Percentiles rank a stretch among this genome's conserved stretches.
These are phyloP conservation scores for Aegotheles bennettii DNA, from an alignment of 2,113 vertebrate species.

Conservation along the genomic window DNA sequence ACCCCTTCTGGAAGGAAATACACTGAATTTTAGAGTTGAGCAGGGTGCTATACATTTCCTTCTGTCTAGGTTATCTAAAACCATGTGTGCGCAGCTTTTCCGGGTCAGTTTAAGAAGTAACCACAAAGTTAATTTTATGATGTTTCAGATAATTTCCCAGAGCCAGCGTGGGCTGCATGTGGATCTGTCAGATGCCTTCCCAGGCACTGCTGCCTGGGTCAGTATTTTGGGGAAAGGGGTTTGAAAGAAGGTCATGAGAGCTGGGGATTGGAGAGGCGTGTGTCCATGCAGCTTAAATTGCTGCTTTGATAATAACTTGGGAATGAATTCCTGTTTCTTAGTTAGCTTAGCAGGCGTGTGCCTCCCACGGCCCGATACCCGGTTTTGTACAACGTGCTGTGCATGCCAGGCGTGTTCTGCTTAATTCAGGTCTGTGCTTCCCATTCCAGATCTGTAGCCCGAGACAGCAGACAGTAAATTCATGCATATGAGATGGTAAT, in stretches of 20 bases:
- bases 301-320: neutral
- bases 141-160: neutral
- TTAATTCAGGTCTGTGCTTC: neutral
- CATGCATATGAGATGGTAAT: neutral
- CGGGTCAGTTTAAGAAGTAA: neutral
- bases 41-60: neutral
- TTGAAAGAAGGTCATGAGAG: neutral
- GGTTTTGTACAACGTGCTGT: fast-evolving
- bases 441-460: neutral
- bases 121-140: fast-evolving
- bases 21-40: neutral
- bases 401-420: neutral
- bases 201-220: neutral
- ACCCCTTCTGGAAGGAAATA: neutral
- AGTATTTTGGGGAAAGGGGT: neutral
- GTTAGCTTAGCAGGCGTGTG: too few relatives aligned
- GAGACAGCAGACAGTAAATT: neutral
- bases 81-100: neutral
- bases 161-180: fast-evolving
- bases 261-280: neutral
- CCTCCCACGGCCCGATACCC: neutral
- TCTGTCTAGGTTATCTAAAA: neutral
- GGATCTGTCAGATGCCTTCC: neutral
- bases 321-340: neutral
- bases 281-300: neutral